A percentile compares a stretch with the other conserved stretches of the same genome.
Conservation (phyloP, 2,113 vertebrate genomes). For the Zosterops japonicus region DNA sequence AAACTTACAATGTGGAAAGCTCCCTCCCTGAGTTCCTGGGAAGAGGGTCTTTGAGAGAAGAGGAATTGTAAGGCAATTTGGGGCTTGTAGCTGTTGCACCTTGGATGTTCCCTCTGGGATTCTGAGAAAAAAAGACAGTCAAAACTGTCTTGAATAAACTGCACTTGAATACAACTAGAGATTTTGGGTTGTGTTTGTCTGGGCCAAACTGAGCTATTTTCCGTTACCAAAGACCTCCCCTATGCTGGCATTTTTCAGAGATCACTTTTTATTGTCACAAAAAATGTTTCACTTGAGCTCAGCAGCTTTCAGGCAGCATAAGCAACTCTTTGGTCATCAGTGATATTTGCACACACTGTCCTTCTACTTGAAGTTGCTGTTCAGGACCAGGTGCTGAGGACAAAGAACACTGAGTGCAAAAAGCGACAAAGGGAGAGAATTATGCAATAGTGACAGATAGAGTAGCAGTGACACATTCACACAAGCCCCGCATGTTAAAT, state of each 20-base stretch:
- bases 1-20: not conserved
- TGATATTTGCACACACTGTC: not conserved
- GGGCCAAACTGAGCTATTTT: not conserved
- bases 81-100: not conserved
- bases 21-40: not conserved
- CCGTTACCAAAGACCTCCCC: not conserved
- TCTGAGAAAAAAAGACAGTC: not conserved
- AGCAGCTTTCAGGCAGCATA: not conserved
- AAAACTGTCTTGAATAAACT: not conserved
- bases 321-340: not conserved
- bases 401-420: not conserved
- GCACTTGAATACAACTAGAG: not conserved
- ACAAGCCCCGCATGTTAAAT: not conserved
- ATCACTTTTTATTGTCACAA: not conserved
- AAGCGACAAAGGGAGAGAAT: not conserved
- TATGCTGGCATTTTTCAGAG: not conserved
- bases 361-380: not conserved
- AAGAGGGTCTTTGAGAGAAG: not conserved
- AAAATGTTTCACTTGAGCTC: not conserved
- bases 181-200: not conserved
- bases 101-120: not conserved
- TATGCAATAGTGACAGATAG: too few species aligned
- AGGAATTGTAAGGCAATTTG: not conserved
- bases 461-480: not conserved
- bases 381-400: not conserved